These are phyloP conservation scores for Gari tellinella DNA, from an alignment of 2,888 invertebrate genomes.

Conservation along the genomic window DNA sequence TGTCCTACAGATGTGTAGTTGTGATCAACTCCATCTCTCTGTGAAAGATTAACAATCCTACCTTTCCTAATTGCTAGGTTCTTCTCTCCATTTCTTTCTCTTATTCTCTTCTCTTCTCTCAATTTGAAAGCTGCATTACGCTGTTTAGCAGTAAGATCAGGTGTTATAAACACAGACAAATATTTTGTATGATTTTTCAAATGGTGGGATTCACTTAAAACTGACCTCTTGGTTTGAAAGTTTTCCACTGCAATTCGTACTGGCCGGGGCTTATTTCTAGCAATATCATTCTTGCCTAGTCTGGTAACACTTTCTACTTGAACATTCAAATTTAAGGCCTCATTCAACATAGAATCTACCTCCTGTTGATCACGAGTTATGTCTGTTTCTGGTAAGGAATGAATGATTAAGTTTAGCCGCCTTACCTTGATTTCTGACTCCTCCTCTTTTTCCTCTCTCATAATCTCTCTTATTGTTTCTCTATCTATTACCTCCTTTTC, in stretches of 20 bases:
- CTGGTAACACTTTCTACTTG: conserved; percentile 2
- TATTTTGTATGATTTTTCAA: conserved; percentile 3
- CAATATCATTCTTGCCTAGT: background rate
- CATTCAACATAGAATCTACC: conserved; percentile 4
- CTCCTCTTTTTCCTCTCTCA: no score
- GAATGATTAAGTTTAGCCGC: conserved; percentile 1
- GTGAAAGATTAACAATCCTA: background rate
- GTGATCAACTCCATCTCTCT: no score
- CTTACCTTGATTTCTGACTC: conserved; percentile 1
- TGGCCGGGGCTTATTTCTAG: conserved; percentile 1
- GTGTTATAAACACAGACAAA: background rate
- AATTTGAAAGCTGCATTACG: conserved; percentile 6
- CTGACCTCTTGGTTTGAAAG: background rate
- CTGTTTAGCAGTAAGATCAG: conserved; percentile 1
- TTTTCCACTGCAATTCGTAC: background rate
- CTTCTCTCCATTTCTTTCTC: conserved; percentile 2
- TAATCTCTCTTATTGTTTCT: background rate
- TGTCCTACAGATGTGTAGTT: no score
- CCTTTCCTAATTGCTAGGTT: conserved; percentile 7
- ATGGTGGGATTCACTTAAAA: background rate
- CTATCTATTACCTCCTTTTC: background rate
- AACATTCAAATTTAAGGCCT: conserved; percentile 6
- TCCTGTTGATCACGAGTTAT: background rate
- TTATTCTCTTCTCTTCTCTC: background rate
- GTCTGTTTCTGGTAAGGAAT: conserved; percentile 2